Evolutionary conservation across 2,888 invertebrate species (phyloP).

Genomic region (Nemurella pictetii): DNA sequence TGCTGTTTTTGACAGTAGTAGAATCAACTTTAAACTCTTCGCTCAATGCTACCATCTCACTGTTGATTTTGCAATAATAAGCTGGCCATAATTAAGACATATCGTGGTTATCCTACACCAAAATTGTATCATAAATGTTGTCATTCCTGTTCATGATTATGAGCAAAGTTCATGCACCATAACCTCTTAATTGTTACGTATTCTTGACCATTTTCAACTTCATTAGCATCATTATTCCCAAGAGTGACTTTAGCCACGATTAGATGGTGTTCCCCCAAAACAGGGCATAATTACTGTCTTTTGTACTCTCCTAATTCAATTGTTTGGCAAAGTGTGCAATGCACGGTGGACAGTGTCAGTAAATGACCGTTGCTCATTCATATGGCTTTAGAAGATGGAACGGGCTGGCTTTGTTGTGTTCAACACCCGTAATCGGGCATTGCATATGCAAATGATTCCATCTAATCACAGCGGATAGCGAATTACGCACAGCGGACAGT

Average conservation of each 20-base stretch:
- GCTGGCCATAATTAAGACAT: not conserved
- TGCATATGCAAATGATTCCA: conserved; percentile 24
- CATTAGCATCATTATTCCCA: conserved; percentile 1
- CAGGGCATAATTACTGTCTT: conserved; percentile 18
- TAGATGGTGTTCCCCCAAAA: conserved; percentile 15
- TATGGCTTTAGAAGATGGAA: conserved; percentile 27
- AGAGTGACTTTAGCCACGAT: conserved; percentile 2
- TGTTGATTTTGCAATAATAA: not conserved
- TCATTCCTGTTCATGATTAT: not conserved
- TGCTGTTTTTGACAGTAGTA: not conserved
- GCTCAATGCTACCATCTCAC: not conserved
- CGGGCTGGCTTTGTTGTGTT: not conserved
- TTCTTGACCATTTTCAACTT: conserved; percentile 26
- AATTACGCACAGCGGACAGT: conserved; percentile 21
- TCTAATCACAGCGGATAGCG: conserved; percentile 24
- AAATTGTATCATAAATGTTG: not conserved
- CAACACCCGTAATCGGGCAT: conserved; percentile 16
- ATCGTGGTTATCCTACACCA: not conserved
- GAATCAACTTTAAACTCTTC: not conserved
- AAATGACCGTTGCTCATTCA: conserved; percentile 25
- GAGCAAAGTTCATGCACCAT: not conserved
- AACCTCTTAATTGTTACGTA: not conserved
- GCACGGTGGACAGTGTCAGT: not conserved
- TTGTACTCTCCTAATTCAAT: conserved; percentile 29
- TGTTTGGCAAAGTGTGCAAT: not conserved